phyloP scores from a whole-genome alignment of 2,888 invertebrate species.

The Neoitamus cyanurus region DNA sequence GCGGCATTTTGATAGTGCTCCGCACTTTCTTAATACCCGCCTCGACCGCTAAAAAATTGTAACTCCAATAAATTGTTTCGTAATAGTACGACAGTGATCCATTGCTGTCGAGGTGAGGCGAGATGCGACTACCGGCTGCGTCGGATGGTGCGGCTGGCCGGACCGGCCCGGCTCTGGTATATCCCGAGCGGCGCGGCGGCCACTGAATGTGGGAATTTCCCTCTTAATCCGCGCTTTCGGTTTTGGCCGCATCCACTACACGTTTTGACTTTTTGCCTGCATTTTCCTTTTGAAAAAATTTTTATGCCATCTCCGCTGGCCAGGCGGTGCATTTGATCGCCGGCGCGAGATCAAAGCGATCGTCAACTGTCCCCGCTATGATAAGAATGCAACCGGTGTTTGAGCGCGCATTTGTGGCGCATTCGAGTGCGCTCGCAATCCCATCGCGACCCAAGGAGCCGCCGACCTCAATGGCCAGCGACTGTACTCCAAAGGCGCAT shows the following conservation, averaged over 20 bases:
- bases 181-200: neutral
- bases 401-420: slow-evolving; percentile 40
- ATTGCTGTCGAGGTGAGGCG: slow-evolving; percentile 11
- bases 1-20: slow-evolving; percentile 16
- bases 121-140: neutral
- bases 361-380: slow-evolving; percentile 50
- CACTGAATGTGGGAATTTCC: slow-evolving; percentile 49
- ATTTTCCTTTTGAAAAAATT: slow-evolving; percentile 16
- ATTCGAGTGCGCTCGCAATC: slow-evolving; percentile 12
- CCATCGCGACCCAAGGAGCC: neutral
- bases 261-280: slow-evolving; percentile 46
- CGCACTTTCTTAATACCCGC: slow-evolving; percentile 18
- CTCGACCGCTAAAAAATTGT: slow-evolving; percentile 44
- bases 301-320: slow-evolving; percentile 38
- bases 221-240: slow-evolving; percentile 47
- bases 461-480: neutral
- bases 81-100: slow-evolving; percentile 48
- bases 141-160: neutral
- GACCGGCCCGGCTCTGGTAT: slow-evolving; percentile 19
- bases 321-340: slow-evolving; percentile 45
- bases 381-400: slow-evolving; percentile 49
- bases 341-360: slow-evolving; percentile 49
- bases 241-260: slow-evolving; percentile 45
- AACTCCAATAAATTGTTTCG: slow-evolving; percentile 50
- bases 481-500: neutral